Evolutionary conservation across 2,888 invertebrate species (phyloP).

Genomic region (Acrobasis suavella): DNA sequence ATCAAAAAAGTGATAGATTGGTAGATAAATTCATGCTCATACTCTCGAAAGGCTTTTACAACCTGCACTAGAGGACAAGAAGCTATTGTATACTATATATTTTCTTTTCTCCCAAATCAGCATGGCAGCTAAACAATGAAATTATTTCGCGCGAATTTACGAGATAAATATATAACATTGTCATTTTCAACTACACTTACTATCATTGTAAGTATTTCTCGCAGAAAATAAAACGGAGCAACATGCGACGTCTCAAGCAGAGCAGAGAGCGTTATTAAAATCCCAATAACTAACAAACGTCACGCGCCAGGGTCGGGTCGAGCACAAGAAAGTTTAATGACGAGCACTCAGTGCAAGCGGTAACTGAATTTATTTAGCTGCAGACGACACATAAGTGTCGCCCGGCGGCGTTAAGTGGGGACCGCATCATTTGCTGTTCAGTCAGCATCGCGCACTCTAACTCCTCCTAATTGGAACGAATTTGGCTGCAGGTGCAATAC

Average conservation of each 20-base stretch:
- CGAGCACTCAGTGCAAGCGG: slow-evolving; percentile 67
- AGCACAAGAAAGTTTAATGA: slow-evolving; percentile 78
- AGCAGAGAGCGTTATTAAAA: slow-evolving; percentile 47
- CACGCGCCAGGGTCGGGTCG: slow-evolving; percentile 55
- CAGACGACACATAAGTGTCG: slow-evolving; percentile 74
- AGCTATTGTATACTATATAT: too few species aligned
- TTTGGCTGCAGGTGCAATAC: slow-evolving; percentile 82
- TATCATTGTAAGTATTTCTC: not conserved
- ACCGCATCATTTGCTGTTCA: slow-evolving; percentile 81
- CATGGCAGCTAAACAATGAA: too few species aligned
- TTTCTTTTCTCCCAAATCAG: too few species aligned
- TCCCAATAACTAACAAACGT: slow-evolving; percentile 66
- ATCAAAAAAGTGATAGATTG: too few species aligned
- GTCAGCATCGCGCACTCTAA: slow-evolving; percentile 77
- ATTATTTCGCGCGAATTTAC: too few species aligned
- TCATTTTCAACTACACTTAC: not conserved
- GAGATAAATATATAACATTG: not conserved
- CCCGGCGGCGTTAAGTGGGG: slow-evolving; percentile 70
- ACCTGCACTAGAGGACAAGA: too few species aligned
- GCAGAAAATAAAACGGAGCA: slow-evolving; percentile 14
- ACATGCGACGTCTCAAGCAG: slow-evolving; percentile 35
- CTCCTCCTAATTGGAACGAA: slow-evolving; percentile 81
- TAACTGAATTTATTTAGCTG: slow-evolving; percentile 76
- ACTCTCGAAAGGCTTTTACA: too few species aligned
- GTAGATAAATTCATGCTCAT: too few species aligned